A percentile compares a stretch with the other conserved stretches of the same genome.
Evolutionary conservation across 1,140 invertebrate genomes (phyloP).

Genomic region (Bicyclus anynana): DNA sequence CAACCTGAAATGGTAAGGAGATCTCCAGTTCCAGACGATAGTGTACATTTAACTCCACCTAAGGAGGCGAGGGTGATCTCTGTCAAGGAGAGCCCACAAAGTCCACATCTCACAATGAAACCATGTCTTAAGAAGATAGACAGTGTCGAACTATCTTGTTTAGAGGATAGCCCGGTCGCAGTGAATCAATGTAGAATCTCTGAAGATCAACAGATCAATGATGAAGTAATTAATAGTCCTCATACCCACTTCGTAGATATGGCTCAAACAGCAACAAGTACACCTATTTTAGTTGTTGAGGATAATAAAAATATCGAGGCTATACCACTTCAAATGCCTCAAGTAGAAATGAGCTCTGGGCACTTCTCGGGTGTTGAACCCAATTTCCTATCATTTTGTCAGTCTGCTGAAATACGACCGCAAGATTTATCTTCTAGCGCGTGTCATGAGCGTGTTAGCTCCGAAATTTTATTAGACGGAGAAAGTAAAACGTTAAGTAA

Average conservation of each 20-base stretch:
- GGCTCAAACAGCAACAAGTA: conserved; percentile 52
- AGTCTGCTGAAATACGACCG: conserved; percentile 56
- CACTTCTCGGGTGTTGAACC: conserved; percentile 30
- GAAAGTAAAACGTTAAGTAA: conserved; percentile 47
- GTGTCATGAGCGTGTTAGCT: conserved; percentile 24
- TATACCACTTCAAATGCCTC: conserved; percentile 42
- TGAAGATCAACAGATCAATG: conserved; percentile 1
- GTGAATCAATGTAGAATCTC: conserved; percentile 19
- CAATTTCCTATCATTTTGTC: conserved; percentile 52
- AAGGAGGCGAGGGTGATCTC: conserved; percentile 25
- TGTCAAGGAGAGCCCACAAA: conserved; percentile 37
- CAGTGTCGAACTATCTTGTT: conserved; percentile 58
- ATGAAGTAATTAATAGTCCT: conserved; percentile 34
- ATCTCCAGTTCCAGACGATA: conserved; percentile 40
- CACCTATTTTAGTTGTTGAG: conserved; percentile 36
- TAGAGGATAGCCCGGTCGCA: conserved; percentile 41
- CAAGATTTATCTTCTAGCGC: conserved; percentile 52
- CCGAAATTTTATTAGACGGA: conserved; percentile 46
- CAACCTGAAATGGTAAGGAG: conserved; percentile 59
- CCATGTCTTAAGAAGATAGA: conserved; percentile 59
- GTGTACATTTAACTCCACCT: conserved; percentile 40
- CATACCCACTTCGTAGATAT: conserved; percentile 46
- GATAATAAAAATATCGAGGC: conserved; percentile 32
- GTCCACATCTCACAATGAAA: conserved; percentile 35
- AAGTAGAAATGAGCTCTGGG: conserved; percentile 22